Evolutionary conservation across 2,797 vertebrate species (phyloP).

Genomic region (Tamandua tetradactyla): DNA sequence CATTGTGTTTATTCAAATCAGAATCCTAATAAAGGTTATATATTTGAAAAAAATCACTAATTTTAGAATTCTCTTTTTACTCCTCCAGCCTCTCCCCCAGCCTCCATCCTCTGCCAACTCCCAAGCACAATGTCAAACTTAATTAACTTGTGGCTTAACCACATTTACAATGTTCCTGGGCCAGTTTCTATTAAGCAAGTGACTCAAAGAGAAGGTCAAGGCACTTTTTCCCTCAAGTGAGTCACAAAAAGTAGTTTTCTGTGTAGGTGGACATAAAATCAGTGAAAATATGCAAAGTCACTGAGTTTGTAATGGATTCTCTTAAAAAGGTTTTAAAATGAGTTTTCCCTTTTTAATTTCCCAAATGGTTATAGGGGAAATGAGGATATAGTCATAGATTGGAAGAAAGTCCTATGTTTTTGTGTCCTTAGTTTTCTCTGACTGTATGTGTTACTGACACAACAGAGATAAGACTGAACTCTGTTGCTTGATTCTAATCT

Average conservation of each 20-base stretch:
- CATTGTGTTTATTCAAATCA: too few species aligned
- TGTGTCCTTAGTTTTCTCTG: not conserved
- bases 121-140: constrained; percentile 71
- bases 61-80: constrained; percentile 69
- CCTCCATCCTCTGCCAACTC: not conserved
- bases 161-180: constrained; percentile 51
- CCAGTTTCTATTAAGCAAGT: constrained; percentile 69
- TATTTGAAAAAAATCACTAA: not conserved
- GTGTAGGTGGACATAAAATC: constrained; percentile 64
- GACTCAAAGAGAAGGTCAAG: constrained; percentile 62
- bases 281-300: constrained; percentile 71
- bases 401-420: not conserved
- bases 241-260: constrained; percentile 65
- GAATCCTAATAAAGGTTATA: too few species aligned
- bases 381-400: not conserved
- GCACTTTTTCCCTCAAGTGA: constrained; percentile 63
- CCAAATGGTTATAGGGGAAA: constrained; percentile 17
- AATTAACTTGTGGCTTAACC: constrained; percentile 75
- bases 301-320: constrained; percentile 63
- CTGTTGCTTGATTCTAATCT: not conserved
- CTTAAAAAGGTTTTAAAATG: constrained; percentile 64
- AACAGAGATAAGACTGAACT: not conserved
- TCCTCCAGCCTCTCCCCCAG: not conserved
- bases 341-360: constrained; percentile 65
- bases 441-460: not conserved